Conservation (phyloP, 2,888 invertebrate genomes). For the Mesorhabditis belari region DNA sequence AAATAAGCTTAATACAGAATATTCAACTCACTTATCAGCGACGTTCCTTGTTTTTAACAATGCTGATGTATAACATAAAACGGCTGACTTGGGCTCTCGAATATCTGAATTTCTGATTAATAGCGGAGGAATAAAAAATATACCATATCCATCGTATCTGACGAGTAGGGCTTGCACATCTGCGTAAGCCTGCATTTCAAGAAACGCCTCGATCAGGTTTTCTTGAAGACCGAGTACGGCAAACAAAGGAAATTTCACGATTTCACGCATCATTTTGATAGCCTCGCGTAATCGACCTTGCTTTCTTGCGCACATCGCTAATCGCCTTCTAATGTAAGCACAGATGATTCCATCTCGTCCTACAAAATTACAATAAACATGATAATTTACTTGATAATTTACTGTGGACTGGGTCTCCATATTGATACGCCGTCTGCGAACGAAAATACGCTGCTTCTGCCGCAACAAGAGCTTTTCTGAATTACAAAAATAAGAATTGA, state of each 20-base stretch:
- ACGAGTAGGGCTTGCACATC: conserved; percentile 88
- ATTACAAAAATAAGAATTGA: neutral
- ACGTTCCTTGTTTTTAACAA: conserved; percentile 72
- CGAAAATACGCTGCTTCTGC: neutral
- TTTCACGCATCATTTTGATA: conserved; percentile 86
- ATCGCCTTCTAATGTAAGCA: conserved; percentile 82
- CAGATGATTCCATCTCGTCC: conserved; percentile 84
- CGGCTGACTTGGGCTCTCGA: conserved; percentile 84
- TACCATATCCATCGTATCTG: conserved; percentile 69
- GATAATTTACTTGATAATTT: neutral
- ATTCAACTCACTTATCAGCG: conserved; percentile 45
- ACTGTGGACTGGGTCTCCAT: neutral
- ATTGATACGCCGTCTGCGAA: neutral
- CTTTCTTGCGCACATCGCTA: conserved; percentile 95
- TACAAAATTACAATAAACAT: conserved; percentile 35
- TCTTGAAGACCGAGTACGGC: conserved; percentile 87
- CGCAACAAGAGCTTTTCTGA: neutral
- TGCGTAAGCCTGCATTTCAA: conserved; percentile 91
- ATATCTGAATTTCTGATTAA: conserved; percentile 64
- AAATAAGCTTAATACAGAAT: neutral
- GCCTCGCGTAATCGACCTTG: conserved; percentile 88
- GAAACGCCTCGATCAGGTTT: conserved; percentile 85
- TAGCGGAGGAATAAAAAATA: conserved; percentile 4
- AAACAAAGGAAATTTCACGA: conserved; percentile 67
- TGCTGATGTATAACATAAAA: conserved; percentile 88